Evolutionary conservation across 2,888 invertebrate genomes (phyloP).

Genomic region (Elgonia sp.): DNA sequence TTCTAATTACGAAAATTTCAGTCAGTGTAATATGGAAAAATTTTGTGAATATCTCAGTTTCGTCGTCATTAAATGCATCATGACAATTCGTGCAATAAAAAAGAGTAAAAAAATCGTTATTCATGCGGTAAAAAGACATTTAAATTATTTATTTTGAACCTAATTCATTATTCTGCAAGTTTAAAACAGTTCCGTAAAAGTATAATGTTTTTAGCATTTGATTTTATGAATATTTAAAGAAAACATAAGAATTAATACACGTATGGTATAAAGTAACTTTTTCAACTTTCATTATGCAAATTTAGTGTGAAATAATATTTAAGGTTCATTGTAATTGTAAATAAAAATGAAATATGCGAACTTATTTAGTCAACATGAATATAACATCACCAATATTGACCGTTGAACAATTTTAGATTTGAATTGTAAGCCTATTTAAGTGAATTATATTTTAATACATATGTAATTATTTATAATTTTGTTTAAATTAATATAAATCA

Average conservation of each 20-base stretch:
- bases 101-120: no score
- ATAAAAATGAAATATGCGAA: conserved; percentile 43
- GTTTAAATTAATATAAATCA: no score
- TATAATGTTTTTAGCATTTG: conserved; percentile 32
- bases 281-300: conserved; percentile 56
- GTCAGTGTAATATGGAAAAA: no score
- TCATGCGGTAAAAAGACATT: no score
- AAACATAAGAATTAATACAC: conserved; percentile 33
- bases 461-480: no score
- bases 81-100: no score
- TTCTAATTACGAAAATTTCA: no score
- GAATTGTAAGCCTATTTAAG: background rate
- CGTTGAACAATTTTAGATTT: conserved; percentile 42
- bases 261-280: conserved; percentile 42
- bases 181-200: conserved; percentile 2
- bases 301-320: conserved; percentile 45
- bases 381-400: conserved; percentile 41
- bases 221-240: conserved; percentile 49
- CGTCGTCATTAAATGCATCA: no score
- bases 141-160: background rate
- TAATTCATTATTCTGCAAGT: conserved; percentile 24
- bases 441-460: no score
- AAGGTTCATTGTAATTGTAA: conserved; percentile 50
- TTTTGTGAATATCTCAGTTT: no score
- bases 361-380: conserved; percentile 47